phyloP scores from a whole-genome alignment of 1,140 invertebrate genomes.

The Panulirus ornatus region DNA sequence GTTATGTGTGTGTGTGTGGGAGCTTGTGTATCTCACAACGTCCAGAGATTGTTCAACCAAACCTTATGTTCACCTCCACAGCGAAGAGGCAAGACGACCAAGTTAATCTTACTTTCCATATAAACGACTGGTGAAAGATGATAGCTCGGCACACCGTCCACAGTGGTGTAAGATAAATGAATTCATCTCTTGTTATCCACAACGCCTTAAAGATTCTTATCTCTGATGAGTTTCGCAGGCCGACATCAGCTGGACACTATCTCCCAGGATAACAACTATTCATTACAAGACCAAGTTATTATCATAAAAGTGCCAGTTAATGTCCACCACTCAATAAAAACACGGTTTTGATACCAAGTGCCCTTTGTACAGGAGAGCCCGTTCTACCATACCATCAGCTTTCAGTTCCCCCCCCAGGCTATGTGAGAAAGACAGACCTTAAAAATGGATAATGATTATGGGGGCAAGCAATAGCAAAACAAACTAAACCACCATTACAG shows the following conservation, averaged over 20 bases:
- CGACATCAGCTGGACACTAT: constrained; percentile 44
- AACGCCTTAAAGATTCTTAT: constrained; percentile 51
- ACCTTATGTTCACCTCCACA: no score
- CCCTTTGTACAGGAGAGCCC: background rate
- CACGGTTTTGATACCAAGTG: constrained; percentile 36
- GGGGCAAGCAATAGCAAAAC: no score
- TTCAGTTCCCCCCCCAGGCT: no score
- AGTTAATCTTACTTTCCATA: constrained; percentile 49
- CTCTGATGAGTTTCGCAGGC: constrained; percentile 60
- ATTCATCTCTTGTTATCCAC: constrained; percentile 59
- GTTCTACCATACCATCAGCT: no score
- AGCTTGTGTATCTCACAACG: constrained; percentile 10
- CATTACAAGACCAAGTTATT: constrained; percentile 44
- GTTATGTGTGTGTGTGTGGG: constrained; percentile 31
- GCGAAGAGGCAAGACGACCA: constrained; percentile 1
- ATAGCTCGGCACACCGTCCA: background rate
- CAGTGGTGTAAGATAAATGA: constrained; percentile 52
- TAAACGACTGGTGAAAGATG: constrained; percentile 32
- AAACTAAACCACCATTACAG: no score
- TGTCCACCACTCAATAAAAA: constrained; percentile 46
- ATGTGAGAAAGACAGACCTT: no score
- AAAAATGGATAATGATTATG: no score
- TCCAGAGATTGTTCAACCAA: no score
- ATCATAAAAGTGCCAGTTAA: constrained; percentile 43
- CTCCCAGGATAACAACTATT: constrained; percentile 47